phyloP scores from a whole-genome alignment of 2,113 vertebrate genomes.

The Esox niger region DNA sequence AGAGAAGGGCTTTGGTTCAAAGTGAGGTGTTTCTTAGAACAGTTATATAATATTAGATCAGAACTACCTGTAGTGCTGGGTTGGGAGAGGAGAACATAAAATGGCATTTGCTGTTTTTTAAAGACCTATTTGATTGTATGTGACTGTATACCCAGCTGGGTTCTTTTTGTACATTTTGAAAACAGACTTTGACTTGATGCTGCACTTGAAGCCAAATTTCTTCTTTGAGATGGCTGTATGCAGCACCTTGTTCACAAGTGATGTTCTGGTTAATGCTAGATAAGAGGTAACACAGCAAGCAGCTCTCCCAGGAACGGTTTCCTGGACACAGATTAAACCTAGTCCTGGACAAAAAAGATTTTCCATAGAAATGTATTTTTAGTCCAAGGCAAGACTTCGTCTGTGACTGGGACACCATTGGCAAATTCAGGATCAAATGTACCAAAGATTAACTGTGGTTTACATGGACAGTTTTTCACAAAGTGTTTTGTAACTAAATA shows the following conservation, averaged over 20 bases:
- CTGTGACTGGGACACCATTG: no score
- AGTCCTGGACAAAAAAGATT: no score
- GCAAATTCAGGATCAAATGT: no score
- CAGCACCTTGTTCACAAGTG: neutral
- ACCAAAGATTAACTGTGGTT: no score
- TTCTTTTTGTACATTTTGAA: neutral
- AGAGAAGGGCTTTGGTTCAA: neutral
- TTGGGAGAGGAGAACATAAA: neutral
- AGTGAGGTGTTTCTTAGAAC: neutral
- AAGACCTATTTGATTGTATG: neutral
- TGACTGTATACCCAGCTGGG: neutral
- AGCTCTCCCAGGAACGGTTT: no score
- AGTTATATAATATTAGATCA: neutral
- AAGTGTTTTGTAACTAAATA: no score
- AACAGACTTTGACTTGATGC: neutral
- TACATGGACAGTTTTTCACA: no score
- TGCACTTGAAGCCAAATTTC: neutral
- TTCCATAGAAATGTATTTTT: no score
- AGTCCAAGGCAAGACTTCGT: no score
- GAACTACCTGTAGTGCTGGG: neutral
- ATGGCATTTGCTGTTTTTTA: neutral
- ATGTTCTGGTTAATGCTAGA: neutral
- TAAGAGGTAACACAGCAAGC: neutral
- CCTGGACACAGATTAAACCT: no score
- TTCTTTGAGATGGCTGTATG: slow-evolving; percentile 16